Base-by-base conservation (phyloP, 2,888 invertebrate genomes). In the Ochlodes sylvanus region DNA sequence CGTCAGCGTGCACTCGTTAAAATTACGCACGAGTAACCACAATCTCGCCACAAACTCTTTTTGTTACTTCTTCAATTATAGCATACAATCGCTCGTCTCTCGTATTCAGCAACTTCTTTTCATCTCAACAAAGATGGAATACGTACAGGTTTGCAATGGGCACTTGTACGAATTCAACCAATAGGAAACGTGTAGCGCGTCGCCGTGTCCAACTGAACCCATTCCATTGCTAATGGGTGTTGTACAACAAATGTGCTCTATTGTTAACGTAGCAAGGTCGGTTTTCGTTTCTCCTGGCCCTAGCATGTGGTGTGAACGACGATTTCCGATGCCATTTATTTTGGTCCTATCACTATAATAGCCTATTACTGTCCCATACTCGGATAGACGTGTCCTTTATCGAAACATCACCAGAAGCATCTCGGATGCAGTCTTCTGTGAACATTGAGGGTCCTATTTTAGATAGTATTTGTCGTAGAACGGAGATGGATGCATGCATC, bases 281-380 rank as follows among this genome's bases (percentile, higher is more conserved):
- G 12, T 17, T 63, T 63, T 52, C 3, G 21, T 32, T 32, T 4
- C 15, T 0, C 52, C 7, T 7, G 15, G 7, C 0, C 5, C 34
- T n/a, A 50, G 62, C 68, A 68, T 62, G 68, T 21, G 63, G 63
- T 63, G 68, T 63, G 68, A 63, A 69, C 68, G 50, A 70, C 70
- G 70, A 72, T 72, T 70, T 72, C 67, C 66, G 52, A 69, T 65
- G 70, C 70, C 60, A 72, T 78, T 76, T 77, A 77, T 77, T 76
- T 76, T 70, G 70, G 75, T 75, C 71, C 74, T 75, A 78, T 78
- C 77, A 76, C 70, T 70, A 72, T 72, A 76, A 77, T 74, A 73
- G 75, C 70, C 75, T 75, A 77, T 77, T 76, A 73, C 72, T 76
- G 75, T 76, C 73, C 71, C 73, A 73, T 70, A 72, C 63, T 63